Conservation (phyloP, 2,888 invertebrate genomes). For the Invenusta paracnida region DNA sequence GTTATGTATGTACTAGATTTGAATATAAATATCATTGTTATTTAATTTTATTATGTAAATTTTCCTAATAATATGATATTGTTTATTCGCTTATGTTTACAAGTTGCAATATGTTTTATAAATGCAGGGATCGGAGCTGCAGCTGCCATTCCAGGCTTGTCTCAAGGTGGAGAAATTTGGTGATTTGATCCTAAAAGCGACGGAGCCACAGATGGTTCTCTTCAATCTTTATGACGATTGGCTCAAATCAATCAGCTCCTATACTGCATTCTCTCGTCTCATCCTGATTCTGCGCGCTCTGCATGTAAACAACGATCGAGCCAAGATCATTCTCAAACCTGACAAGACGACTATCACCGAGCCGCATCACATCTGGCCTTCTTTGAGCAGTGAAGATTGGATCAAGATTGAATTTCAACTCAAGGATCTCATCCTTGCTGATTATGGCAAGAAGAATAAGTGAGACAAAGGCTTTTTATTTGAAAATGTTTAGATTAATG, state of each 20-base stretch:
- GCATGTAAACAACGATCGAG: conserved; percentile 96
- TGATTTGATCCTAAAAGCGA: conserved; percentile 94
- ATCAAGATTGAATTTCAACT: conserved; percentile 94
- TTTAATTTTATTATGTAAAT: too few species aligned
- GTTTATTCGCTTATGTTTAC: too few species aligned
- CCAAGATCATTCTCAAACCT: conserved; percentile 94
- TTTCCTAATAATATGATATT: too few species aligned
- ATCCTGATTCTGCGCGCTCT: conserved; percentile 91
- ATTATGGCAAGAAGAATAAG: conserved; percentile 99
- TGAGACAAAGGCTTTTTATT: conserved; percentile 58
- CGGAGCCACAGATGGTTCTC: conserved; percentile 98
- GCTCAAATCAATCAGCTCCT: conserved; percentile 97
- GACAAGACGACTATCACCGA: conserved; percentile 98
- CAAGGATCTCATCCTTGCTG: conserved; percentile 94
- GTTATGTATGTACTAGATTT: too few species aligned
- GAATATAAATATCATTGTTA: too few species aligned
- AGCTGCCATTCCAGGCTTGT: conserved; percentile 92
- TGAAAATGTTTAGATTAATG: background rate
- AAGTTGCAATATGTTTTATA: too few species aligned
- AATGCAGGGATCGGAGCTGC: conserved; percentile 94
- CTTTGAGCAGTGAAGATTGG: conserved; percentile 95
- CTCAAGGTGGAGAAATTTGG: conserved; percentile 96
- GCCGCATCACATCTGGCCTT: conserved; percentile 99
- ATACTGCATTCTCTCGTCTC: conserved; percentile 94
- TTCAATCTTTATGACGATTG: conserved; percentile 99